Evolutionary conservation across 1,140 invertebrate species (phyloP), one percentile per base, ranked within the genome.

Genomic region (Drosophila hydei): DNA sequence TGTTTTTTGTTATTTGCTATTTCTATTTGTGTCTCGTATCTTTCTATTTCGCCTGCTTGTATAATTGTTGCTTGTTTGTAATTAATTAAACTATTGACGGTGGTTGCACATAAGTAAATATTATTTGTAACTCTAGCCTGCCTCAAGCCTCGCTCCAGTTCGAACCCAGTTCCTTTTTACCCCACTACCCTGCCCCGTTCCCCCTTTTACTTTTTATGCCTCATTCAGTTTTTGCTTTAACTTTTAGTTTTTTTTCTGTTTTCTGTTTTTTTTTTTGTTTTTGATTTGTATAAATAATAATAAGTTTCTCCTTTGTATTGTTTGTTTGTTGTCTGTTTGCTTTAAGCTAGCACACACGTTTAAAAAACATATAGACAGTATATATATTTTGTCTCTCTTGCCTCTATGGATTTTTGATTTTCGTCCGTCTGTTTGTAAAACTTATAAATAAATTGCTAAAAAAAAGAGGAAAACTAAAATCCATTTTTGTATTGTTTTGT

Each of bases 51-150:
- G n/a, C n/a, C n/a, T 72, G 52, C 40, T 72, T 71, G 30, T 74
- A 40, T 64, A 38, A 42, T 78, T 69, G 43, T 56, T 47, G 42
- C 8, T 40, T 75, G 47, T 75, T 51, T 70, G 59, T 64, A 72
- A 52, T 43, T 56, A 75, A 79, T 88, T 88, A 79, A 88, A 83
- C 75, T 83, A 83, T 88, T 88, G 79, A 88, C 79, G 83, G 84
- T 89, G 79, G 84, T 76, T 78, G 62, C 69, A 73, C 59, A 69
- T 77, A 68, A 68, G 73, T 88, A 88, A 75, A 73, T 83, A 80
- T 74, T 72, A 67, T 88, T 76, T 51, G 56, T 83, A 75, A 83
- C 47, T 75, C 54, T 76, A 69, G 64, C 74, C 42, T 38, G 19
- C 38, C 50, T 45, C 25, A 50, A 33, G 27, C 21, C 30, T 19